A percentile compares a stretch with the other conserved stretches of the same genome.
Evolutionary conservation across 2,797 vertebrate species (phyloP).

Genomic region (Astyanax mexicanus): DNA sequence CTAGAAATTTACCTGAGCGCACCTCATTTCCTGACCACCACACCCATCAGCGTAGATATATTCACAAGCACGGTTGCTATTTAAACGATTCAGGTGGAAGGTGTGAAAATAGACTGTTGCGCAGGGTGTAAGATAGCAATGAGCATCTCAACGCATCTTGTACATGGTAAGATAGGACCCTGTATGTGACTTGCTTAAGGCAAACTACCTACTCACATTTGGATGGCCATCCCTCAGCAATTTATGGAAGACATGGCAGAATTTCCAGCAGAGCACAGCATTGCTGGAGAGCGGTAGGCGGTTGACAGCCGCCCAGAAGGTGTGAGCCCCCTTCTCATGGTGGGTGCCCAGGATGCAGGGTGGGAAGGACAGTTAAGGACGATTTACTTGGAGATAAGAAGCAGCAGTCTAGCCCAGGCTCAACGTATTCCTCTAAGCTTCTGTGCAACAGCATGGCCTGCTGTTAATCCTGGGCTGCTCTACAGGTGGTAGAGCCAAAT

Average conservation of each 20-base stretch:
- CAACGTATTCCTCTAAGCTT: neutral
- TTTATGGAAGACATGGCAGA: constrained; percentile 98
- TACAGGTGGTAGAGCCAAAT: neutral
- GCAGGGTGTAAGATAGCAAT: too few relatives aligned
- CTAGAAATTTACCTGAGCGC: too few relatives aligned
- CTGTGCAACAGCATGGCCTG: neutral
- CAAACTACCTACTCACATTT: constrained; percentile 81
- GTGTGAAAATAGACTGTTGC: too few relatives aligned
- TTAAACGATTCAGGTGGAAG: too few relatives aligned
- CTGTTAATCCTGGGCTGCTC: neutral
- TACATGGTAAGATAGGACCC: too few relatives aligned
- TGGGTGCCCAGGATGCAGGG: constrained; percentile 98
- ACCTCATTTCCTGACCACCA: too few relatives aligned
- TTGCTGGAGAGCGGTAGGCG: constrained; percentile 96
- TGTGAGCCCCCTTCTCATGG: constrained; percentile 97
- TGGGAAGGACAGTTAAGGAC: constrained; percentile 76
- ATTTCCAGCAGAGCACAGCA: constrained; percentile 98
- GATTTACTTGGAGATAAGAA: neutral
- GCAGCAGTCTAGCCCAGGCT: neutral
- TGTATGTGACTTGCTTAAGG: neutral
- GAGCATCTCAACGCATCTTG: too few relatives aligned
- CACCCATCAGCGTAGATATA: too few relatives aligned
- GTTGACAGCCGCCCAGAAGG: constrained; percentile 95
- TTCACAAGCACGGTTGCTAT: too few relatives aligned
- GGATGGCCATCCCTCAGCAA: constrained; percentile 94